These are phyloP conservation scores for Danaus plexippus DNA, from an alignment of 1,140 invertebrate genomes.

Conservation along the genomic window DNA sequence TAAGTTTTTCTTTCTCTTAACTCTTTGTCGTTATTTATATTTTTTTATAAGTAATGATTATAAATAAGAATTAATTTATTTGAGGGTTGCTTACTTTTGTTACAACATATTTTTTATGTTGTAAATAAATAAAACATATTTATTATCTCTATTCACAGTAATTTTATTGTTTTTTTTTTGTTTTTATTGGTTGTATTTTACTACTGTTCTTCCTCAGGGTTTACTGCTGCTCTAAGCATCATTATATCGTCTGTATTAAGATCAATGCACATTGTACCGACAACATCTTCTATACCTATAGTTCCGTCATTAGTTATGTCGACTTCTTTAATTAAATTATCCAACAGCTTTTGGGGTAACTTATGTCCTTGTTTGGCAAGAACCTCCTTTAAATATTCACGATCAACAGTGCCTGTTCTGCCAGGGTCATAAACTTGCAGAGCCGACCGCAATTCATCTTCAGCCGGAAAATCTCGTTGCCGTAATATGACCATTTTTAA, in stretches of 20 bases:
- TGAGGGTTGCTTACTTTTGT: no score
- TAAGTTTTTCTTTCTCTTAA: no score
- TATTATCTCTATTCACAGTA: no score
- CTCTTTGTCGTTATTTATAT: no score
- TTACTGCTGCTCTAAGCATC: conserved; percentile 37
- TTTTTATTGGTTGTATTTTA: neutral
- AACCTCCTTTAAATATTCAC: conserved; percentile 49
- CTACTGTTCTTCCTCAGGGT: conserved; percentile 25
- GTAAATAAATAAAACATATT: no score
- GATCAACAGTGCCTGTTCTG: conserved; percentile 42
- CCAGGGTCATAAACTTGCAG: conserved; percentile 52
- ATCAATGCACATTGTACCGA: conserved; percentile 61
- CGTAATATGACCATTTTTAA: conserved; percentile 56
- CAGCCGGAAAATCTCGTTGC: conserved; percentile 48
- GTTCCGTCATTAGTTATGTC: conserved; percentile 60
- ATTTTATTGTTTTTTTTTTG: no score
- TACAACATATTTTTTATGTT: no score
- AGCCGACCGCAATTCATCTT: conserved; percentile 54
- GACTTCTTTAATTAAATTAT: conserved; percentile 60
- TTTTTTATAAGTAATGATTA: no score
- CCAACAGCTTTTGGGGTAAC: conserved; percentile 41
- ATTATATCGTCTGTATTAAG: conserved; percentile 55
- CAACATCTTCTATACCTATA: conserved; percentile 56
- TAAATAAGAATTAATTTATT: no score
- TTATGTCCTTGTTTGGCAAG: conserved; percentile 48